Evolutionary conservation across 2,797 vertebrate genomes (phyloP), one percentile per base, ranked within the genome.

Genomic region (Chiropotes sagulatus): DNA sequence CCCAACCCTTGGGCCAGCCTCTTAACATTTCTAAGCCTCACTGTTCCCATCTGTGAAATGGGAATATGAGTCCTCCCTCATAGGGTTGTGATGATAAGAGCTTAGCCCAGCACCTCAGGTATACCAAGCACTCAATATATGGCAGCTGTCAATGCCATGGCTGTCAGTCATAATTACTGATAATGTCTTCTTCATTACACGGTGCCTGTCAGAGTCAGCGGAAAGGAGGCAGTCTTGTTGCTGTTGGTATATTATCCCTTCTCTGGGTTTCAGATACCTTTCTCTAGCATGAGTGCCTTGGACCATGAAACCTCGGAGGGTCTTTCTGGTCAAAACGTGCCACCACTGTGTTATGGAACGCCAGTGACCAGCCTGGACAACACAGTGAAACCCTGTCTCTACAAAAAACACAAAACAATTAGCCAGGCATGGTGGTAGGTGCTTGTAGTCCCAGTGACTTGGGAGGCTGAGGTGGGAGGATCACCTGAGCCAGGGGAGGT

Each of bases 81-180:
- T 2, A 30, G 33, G 86, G 4, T 7, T 10, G 1, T 5, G 44
- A 0, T 7, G 7, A 0, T 2, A 22, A 30, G 86, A 1, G 14
- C 67, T 13, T 30, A 13, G 58, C 39, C 6, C 17, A 0, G 70
- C 0, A 26, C 36, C 78, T 2, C 17, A 80, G 2, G 7, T 22
- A 0, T 17, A 28, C 1, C 2, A 33, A 15, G 26, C n/a, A 0
- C 22, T n/a, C 8, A 1, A 0, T 33, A 4, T 1, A 2, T 0
- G 30, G 41, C 10, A 3, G 76, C 81, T 24, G 0, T 19, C 52
- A 1, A 9, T 9, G 7, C 46, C 13, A 4, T 39, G 5, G 4
- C 39, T 75, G 46, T 36, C 24, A 54, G 17, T 28, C 30, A 0
- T 13, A 72, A 41, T 54, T 20, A 13, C 76, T 11, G 1, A 5